Conservation (phyloP, 2,113 vertebrate species). For the Perognathus longimembris region DNA sequence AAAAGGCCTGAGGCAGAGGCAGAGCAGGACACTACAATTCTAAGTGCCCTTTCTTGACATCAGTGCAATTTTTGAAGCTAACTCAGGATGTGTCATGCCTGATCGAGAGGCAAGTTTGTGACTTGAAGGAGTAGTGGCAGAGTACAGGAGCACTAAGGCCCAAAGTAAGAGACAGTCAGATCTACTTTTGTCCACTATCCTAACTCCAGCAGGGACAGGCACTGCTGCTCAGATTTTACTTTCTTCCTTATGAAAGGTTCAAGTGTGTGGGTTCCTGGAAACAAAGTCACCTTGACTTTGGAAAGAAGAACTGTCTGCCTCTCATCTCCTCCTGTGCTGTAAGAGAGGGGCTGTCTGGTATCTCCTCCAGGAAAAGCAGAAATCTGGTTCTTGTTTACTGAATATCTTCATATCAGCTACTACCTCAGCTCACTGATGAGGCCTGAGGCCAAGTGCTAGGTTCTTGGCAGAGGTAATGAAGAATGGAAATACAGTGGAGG, state of each 20-base stretch:
- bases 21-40: not conserved
- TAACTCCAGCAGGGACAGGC: constrained; percentile 8
- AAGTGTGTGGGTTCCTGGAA: constrained; percentile 36
- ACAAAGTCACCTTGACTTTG: constrained; percentile 48
- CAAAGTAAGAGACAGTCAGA: constrained; percentile 4
- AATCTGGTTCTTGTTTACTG: constrained; percentile 37
- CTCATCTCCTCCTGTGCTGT: constrained; percentile 16
- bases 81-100: not conserved
- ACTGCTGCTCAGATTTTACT: constrained; percentile 18
- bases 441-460: not conserved
- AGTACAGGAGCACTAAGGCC: not conserved
- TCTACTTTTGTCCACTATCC: not conserved
- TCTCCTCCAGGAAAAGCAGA: constrained; percentile 4
- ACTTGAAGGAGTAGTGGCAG: not conserved
- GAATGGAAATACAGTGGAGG: not conserved
- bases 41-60: not conserved
- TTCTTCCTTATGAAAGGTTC: constrained; percentile 15
- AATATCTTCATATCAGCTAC: constrained; percentile 20
- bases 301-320: not conserved
- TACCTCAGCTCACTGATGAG: constrained; percentile 19
- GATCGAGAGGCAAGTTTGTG: not conserved
- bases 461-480: constrained; percentile 5
- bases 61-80: constrained; percentile 6
- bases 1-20: not conserved
- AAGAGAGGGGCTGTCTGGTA: not conserved